Base-by-base conservation (phyloP, 2,888 invertebrate genomes). In the Epinotia nisella region DNA sequence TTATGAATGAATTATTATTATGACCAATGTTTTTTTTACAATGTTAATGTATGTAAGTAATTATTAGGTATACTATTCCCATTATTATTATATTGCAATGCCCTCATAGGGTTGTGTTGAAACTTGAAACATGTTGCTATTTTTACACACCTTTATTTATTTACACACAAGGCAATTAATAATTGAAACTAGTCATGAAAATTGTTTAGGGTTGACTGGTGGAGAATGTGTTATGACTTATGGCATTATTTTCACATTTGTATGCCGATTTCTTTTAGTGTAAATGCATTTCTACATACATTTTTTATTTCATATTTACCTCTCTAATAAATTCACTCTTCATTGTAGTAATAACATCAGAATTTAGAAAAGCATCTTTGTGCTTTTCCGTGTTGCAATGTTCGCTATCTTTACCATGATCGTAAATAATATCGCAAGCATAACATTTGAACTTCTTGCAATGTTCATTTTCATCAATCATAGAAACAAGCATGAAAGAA, bases 251-350 rank as follows among this genome's bases (percentile, higher is more conserved):
- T 35, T 7, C 35, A 7, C 35, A 9, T 9, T 35, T 9, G 9
- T 35, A 35, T 45, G 11, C 3, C 11, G 15, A 45, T 13, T 15
- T 45, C 0, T 45, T 45, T 45, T 45, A 13, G 2, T 45, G 45
- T 2, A 41, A 41, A 49, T 49, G 15, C n/a, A 49, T 13, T 49
- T 4, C 15, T 4, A 45, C 5, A 49, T 35, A 35, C 9, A 9
- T 35, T 35, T 35, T 35, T 2, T 13, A n/a, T 10, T 58, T 21
- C 19, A 21, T 58, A 10, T 76, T 78, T 80, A 90, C 91, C 84
- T 89, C 82, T 83, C 91, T 83, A 11, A 90, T 75, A 73, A 87
- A 86, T 68, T 87, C 86, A 1, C 72, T 70, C 2, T 78, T 56
- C 4, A 76, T 71, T 19, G 78, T 75, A 17, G 75, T 73, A 10